These are phyloP conservation scores for Zaprionus gabonicus DNA, from an alignment of 1,140 invertebrate species.

Conservation along the genomic window DNA sequence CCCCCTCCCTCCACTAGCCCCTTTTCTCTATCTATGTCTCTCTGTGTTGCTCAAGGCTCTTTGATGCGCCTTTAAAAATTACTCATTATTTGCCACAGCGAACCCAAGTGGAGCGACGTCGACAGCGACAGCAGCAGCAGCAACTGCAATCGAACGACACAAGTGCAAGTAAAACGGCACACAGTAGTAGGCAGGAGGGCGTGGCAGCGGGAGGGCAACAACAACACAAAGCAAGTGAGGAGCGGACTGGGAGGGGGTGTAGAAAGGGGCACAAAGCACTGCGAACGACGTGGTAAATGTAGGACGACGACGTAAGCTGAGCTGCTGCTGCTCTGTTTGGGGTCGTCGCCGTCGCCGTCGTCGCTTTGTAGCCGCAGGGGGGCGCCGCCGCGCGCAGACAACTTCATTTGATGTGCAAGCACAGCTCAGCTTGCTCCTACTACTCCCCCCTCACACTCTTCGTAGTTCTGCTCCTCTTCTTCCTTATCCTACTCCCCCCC, in stretches of 20 bases:
- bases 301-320: slow-evolving; percentile 43
- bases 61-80: slow-evolving; percentile 5
- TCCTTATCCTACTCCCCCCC: too few species aligned
- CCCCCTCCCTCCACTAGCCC: not conserved
- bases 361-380: slow-evolving; percentile 45
- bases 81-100: slow-evolving; percentile 6
- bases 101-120: slow-evolving; percentile 10
- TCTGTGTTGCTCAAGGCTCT: not conserved
- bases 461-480: too few species aligned
- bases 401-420: slow-evolving; percentile 56
- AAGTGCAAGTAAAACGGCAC: slow-evolving; percentile 53
- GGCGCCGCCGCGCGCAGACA: slow-evolving; percentile 40
- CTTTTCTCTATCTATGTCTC: not conserved
- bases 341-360: slow-evolving; percentile 15
- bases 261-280: slow-evolving; percentile 22
- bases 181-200: slow-evolving; percentile 2
- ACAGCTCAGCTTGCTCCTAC: not conserved
- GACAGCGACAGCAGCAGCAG: slow-evolving; percentile 22
- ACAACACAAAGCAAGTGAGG: slow-evolving; percentile 19
- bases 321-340: not conserved
- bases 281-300: slow-evolving; percentile 46
- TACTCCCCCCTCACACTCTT: not conserved
- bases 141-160: slow-evolving; percentile 61
- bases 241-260: not conserved
- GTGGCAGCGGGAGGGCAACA: slow-evolving; percentile 10